Base-by-base conservation (phyloP, 2,797 vertebrate species). In the Florisuga fusca region DNA sequence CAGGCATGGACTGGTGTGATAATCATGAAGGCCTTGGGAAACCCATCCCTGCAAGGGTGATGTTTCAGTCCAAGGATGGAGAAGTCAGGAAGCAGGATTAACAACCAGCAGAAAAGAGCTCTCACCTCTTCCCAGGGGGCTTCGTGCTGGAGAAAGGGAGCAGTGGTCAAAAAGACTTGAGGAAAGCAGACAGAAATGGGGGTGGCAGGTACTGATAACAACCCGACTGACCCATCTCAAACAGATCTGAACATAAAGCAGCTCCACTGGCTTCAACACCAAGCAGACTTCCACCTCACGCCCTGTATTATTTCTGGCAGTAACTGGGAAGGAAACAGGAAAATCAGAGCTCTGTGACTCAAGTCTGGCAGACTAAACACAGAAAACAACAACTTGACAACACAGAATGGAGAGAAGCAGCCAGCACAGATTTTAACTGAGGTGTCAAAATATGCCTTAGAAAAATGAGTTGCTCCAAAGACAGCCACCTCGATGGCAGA, bases 91-190 rank as follows among this genome's bases (percentile, higher is more conserved):
- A 48, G 10, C 55, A 62, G n/a, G 15, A 19, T 10, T 9, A 33
- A 14, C 25, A 45, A 1, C 34, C 4, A 5, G 2, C 3, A 31
- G 38, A 10, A 79, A n/a, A 69, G 55, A 87, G 94, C 64, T 89
- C 75, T 31, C 29, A 4, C 22, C 77, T 64, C 46, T 4, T 4
- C 54, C 27, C 7, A 3, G 2, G 5, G 5, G 22, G 0, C 77
- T 72, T 7, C 33, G 74, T 50, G 89, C 41, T 2, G 9, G 25
- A 46, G 41, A n/a, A 66, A 92, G 31, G 76, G 10, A 77, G 73
- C 0, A 0, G 68, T n/a, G 66, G 41, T 45, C 3, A 4, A 17
- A 33, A 13, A 55, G 53, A 10, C 9, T 19, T 21, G 26, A 36
- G 12, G 11, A 11, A 34, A 58, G 73, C 0, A 1, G 64, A 4